Base-by-base conservation (phyloP, 2,113 vertebrate species). In the Notarius quadriscutis region DNA sequence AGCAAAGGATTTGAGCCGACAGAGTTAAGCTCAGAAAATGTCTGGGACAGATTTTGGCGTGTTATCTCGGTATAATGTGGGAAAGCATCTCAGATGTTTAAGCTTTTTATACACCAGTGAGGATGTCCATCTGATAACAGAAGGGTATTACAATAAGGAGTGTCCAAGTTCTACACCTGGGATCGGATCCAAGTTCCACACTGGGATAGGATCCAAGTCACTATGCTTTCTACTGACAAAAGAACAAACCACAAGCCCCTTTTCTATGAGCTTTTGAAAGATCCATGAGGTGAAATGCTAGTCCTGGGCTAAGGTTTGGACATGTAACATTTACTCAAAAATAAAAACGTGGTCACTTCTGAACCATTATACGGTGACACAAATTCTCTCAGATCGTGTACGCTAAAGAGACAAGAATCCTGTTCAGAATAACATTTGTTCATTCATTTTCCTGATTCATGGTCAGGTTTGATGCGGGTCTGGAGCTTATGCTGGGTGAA, bases 191-290 rank as follows among this genome's bases (percentile, higher is more conserved):
- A 17, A 25, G 53, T 25, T 84, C 30, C 20, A 84, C 72, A 51
- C 83, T 84, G 51, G 83, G 83, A 84, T 58, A 18, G 5, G 51
- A 25, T 72, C 83, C 83, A 84, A 71, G 9, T 84, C 51, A 15
- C 53, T 57, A 58, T 84, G 48, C 25, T 77, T 77, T 51, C 74
- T 77, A 78, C 51, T 58, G 10, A 72, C 57, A 62, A 41, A 41
- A 62, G 55, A 81, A 60, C 17, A 60, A 81, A 62, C 18, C 79
- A 81, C 48, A 77, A 77, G 74, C 41, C 10, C 48, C 22, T 27
- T 27, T 78, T 78, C 75, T 78, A n/a, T 27, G 5, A 78, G 25
- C 30, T 81, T 60, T 62, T 20, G 62, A 48, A 81, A 81, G 57
- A 41, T 62, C 57, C 27, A 58, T 60, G 55, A 60, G 57, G 34